Conservation (phyloP, 2,888 invertebrate genomes). For the Hydraecia micacea region DNA sequence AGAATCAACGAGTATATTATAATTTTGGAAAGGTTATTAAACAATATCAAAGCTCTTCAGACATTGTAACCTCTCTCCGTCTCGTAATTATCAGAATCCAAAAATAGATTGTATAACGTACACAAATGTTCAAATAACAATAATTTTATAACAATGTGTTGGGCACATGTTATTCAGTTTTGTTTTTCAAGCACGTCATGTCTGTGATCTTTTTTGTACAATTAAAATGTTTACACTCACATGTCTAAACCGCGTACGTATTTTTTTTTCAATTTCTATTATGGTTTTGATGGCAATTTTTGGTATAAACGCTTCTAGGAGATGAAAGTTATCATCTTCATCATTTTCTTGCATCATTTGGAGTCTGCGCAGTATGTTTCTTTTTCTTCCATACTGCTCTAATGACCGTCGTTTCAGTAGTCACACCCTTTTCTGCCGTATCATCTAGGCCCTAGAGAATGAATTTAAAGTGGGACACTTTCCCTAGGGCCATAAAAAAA, state of each 20-base stretch:
- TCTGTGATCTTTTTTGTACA: slow-evolving; percentile 52
- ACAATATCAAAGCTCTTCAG: slow-evolving; percentile 20
- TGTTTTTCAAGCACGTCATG: slow-evolving; percentile 39
- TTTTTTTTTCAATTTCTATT: background rate
- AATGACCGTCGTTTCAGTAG: background rate
- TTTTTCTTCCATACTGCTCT: background rate
- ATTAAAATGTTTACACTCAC: slow-evolving; percentile 13
- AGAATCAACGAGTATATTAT: background rate
- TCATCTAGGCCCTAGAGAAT: background rate
- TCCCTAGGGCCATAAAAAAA: background rate
- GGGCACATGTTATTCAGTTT: slow-evolving; percentile 48
- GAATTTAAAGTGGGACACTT: background rate
- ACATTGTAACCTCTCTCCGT: slow-evolving; percentile 28
- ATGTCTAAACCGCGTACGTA: background rate
- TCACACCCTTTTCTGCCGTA: background rate
- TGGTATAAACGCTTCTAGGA: background rate
- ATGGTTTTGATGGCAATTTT: background rate
- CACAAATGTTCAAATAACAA: slow-evolving; percentile 56
- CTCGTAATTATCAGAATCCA: slow-evolving; percentile 45
- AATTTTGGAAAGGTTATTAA: slow-evolving; percentile 6
- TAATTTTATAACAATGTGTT: slow-evolving; percentile 58
- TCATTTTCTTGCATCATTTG: too few species aligned
- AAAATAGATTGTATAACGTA: slow-evolving; percentile 47
- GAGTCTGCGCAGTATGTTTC: background rate
- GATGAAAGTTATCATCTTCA: too few species aligned